phyloP scores from a whole-genome alignment of 92 coral and sea anemone genomes.

The Palythoa grandiflora region DNA sequence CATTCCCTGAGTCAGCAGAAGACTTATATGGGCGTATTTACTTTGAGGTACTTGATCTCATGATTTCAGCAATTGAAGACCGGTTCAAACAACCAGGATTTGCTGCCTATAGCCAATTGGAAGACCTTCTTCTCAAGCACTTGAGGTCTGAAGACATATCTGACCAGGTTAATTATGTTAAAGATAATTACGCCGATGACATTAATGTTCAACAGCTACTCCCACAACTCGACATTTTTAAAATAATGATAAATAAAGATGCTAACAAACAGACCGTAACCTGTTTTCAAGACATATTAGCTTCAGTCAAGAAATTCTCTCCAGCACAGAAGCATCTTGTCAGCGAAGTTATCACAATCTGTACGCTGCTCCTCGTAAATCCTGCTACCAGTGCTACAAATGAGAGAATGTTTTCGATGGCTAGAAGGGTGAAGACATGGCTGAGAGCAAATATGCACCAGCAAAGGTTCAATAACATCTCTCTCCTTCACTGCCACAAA shows the following conservation, averaged over 20 bases:
- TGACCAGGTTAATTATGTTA: constrained; percentile 55
- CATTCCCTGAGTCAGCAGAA: constrained; percentile 62
- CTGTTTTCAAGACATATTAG: constrained; percentile 58
- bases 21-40: constrained; percentile 57
- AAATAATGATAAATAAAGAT: constrained; percentile 48
- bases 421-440: constrained; percentile 69
- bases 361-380: constrained; percentile 64
- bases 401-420: constrained; percentile 71
- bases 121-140: constrained; percentile 56
- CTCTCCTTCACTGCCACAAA: constrained; percentile 68
- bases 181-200: constrained; percentile 55
- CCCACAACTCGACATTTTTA: constrained; percentile 59
- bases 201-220: constrained; percentile 41
- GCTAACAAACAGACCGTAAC: constrained; percentile 23
- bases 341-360: constrained; percentile 56
- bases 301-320: constrained; percentile 33
- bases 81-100: constrained; percentile 68
- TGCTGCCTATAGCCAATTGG: constrained; percentile 56
- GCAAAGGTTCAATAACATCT: constrained; percentile 56
- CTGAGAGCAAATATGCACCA: constrained; percentile 65
- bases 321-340: constrained; percentile 50
- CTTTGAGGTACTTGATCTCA: constrained; percentile 59
- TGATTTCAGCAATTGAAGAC: constrained; percentile 50
- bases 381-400: constrained; percentile 72
- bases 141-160: constrained; percentile 57